Evolutionary conservation across 2,113 vertebrate species (phyloP).

Genomic region (Channa maculata): DNA sequence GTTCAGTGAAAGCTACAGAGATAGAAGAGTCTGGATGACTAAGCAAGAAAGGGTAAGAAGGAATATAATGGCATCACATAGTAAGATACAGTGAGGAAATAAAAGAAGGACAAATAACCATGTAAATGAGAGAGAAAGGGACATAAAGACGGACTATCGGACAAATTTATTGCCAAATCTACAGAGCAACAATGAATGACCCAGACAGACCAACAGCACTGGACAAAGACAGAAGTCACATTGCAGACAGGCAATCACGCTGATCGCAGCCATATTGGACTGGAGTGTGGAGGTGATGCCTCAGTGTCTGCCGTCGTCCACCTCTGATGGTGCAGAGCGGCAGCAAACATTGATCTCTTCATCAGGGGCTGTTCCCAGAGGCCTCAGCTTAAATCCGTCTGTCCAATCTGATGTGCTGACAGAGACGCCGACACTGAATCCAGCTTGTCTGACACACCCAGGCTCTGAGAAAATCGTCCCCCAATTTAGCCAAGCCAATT

Average conservation of each 20-base stretch:
- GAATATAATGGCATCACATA: not conserved
- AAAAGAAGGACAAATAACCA: not conserved
- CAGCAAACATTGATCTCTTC: constrained; percentile 61
- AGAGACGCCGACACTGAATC: constrained; percentile 8
- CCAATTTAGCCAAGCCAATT: too few relatives aligned
- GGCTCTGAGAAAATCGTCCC: not conserved
- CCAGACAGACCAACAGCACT: constrained; percentile 11
- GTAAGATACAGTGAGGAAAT: not conserved
- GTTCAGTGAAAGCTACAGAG: constrained; percentile 3
- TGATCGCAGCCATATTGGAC: constrained; percentile 54
- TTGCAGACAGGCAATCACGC: constrained; percentile 15
- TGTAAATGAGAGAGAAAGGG: not conserved
- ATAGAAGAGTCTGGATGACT: constrained; percentile 25
- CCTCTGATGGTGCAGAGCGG: constrained; percentile 48
- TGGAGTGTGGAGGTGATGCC: constrained; percentile 36
- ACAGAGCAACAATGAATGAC: constrained; percentile 1
- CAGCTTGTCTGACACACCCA: constrained; percentile 35
- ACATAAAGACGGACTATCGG: not conserved
- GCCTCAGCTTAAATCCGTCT: constrained; percentile 26
- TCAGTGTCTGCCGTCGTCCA: constrained; percentile 19
- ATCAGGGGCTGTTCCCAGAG: constrained; percentile 41
- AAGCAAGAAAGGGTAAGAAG: constrained; percentile 14
- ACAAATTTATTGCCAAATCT: not conserved
- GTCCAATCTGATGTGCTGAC: constrained; percentile 60
- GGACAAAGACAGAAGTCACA: constrained; percentile 21